Conservation (phyloP, 2,888 invertebrate species). For the Lymantria monacha region DNA sequence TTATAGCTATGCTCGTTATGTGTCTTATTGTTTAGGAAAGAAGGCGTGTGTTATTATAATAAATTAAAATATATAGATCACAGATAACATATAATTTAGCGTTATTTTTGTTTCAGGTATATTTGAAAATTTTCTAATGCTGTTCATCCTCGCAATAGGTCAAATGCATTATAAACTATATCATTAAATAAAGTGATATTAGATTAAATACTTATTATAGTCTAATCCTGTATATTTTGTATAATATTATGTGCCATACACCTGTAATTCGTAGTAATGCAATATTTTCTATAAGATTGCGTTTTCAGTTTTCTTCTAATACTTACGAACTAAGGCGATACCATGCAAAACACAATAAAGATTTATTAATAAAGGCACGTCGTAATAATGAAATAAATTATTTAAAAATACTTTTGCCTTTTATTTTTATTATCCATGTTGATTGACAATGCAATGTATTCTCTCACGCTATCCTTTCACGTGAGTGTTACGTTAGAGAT, state of each 20-base stretch:
- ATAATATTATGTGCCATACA: constrained; percentile 78
- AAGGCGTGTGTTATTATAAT: too few relatives aligned
- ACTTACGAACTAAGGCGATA: constrained; percentile 68
- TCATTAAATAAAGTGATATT: constrained; percentile 80
- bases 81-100: too few relatives aligned
- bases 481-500: too few relatives aligned
- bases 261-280: constrained; percentile 73
- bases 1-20: background rate
- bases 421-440: background rate
- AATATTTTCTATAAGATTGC: constrained; percentile 71
- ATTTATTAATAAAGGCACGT: constrained; percentile 73
- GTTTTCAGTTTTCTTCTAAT: constrained; percentile 58
- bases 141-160: constrained; percentile 51
- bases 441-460: too few relatives aligned
- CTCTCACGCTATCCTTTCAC: too few relatives aligned
- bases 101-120: constrained; percentile 50
- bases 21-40: background rate
- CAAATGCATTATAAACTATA: constrained; percentile 66
- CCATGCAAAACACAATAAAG: constrained; percentile 66
- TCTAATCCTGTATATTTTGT: constrained; percentile 79
- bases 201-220: constrained; percentile 64
- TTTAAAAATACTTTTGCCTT: constrained; percentile 41
- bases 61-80: too few relatives aligned
- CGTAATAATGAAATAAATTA: constrained; percentile 59
- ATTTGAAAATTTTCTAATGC: constrained; percentile 51